A percentile compares a stretch with the other conserved stretches of the same genome.
These are phyloP conservation scores for Leucosticte australis DNA, from an alignment of 2,113 vertebrate genomes.

Conservation along the genomic window DNA sequence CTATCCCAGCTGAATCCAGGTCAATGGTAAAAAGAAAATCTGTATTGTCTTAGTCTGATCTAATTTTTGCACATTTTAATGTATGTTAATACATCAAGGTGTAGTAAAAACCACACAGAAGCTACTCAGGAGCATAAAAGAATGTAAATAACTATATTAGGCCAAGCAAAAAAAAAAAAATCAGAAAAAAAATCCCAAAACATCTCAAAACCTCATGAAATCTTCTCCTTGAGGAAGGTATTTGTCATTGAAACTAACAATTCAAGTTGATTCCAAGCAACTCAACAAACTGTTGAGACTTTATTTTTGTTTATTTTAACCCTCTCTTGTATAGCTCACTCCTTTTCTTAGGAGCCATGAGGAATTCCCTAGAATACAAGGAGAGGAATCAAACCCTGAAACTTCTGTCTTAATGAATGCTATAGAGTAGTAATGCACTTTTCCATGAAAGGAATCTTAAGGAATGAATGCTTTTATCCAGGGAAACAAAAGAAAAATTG, in stretches of 20 bases:
- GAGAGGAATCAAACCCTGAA: neutral
- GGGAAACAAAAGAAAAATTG: neutral
- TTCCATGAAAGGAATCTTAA: neutral
- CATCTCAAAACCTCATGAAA: fast-evolving
- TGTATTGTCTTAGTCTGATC: neutral
- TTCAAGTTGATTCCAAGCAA: neutral
- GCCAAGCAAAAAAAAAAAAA: neutral
- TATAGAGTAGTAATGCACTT: neutral
- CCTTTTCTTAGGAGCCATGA: neutral
- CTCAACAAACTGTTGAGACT: too few species aligned
- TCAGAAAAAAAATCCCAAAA: neutral
- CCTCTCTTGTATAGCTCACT: neutral
- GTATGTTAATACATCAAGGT: neutral
- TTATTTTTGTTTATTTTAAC: neutral
- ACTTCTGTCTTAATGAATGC: neutral
- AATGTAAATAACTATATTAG: neutral
- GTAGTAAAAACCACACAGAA: neutral
- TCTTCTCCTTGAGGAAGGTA: neutral
- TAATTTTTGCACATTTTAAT: neutral
- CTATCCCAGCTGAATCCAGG: neutral
- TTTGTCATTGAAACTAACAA: neutral
- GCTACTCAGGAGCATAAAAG: neutral
- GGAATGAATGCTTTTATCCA: neutral
- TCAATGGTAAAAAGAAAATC: neutral
- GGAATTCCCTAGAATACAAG: neutral